Conservation (phyloP, 2,888 invertebrate species). For the Diarsia dahlii region DNA sequence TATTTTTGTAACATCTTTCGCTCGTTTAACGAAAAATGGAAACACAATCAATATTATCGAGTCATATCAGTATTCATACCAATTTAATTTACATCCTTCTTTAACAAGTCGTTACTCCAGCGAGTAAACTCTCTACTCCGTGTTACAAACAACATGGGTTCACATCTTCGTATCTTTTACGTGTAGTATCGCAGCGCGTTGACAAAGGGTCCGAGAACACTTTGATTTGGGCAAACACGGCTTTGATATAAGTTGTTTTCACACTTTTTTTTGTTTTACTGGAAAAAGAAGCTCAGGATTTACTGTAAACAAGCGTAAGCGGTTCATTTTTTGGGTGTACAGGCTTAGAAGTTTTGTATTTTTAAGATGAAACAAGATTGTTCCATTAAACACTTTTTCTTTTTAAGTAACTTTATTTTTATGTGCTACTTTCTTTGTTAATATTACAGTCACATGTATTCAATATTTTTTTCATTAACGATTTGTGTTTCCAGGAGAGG, state of each 20-base stretch:
- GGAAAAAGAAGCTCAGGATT: conserved; percentile 18
- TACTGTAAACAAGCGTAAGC: conserved; percentile 9
- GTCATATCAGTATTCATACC: not conserved
- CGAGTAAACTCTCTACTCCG: not conserved
- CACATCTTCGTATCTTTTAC: conserved; percentile 30
- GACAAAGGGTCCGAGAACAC: conserved; percentile 41
- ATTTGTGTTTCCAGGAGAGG: no score
- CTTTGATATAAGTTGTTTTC: conserved; percentile 45
- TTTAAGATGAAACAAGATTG: not conserved
- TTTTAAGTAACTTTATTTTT: not conserved
- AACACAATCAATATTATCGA: not conserved
- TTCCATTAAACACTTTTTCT: not conserved
- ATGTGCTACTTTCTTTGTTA: not conserved
- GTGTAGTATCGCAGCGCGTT: conserved; percentile 35
- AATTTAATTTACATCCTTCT: not conserved
- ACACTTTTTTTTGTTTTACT: conserved; percentile 37
- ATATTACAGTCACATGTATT: not conserved
- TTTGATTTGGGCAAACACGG: conserved; percentile 57
- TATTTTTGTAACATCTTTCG: not conserved
- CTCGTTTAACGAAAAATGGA: not conserved
- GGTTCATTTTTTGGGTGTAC: conserved; percentile 13
- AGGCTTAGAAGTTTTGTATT: conserved; percentile 15
- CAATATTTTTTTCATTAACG: no score
- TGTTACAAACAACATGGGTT: not conserved
- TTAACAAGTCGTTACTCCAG: not conserved